Percentiles rank a stretch among this genome's conserved stretches.
These are phyloP conservation scores for Trichonephila inaurata DNA, from an alignment of 1,140 invertebrate species.

Conservation along the genomic window DNA sequence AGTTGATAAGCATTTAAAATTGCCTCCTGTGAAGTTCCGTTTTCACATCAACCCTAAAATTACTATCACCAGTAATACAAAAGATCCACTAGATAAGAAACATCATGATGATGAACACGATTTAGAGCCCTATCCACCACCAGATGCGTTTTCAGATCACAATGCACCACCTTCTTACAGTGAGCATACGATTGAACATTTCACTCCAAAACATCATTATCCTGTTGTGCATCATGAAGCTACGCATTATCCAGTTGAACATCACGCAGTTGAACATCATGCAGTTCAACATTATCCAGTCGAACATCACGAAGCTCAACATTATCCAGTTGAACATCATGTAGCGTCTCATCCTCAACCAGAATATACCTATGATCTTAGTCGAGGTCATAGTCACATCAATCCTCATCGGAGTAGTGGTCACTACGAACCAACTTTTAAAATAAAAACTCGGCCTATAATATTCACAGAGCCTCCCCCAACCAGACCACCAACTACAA, in stretches of 20 bases:
- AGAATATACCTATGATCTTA: conserved; percentile 46
- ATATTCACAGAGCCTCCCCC: conserved; percentile 71
- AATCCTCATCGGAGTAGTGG: conserved; percentile 69
- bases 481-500: conserved; percentile 25
- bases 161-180: conserved; percentile 61
- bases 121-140: conserved; percentile 74
- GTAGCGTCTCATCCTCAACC: not conserved
- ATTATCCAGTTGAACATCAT: not conserved
- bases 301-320: too few relatives aligned
- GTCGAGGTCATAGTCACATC: conserved; percentile 50
- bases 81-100: conserved; percentile 74
- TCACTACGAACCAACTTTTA: conserved; percentile 72
- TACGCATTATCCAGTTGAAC: conserved; percentile 34
- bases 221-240: not conserved
- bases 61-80: conserved; percentile 71
- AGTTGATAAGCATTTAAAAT: conserved; percentile 62
- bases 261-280: conserved; percentile 26
- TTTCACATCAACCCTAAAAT: conserved; percentile 76
- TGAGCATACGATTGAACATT: conserved; percentile 51
- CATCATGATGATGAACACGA: conserved; percentile 72
- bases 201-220: conserved; percentile 53
- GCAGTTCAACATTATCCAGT: conserved; percentile 30
- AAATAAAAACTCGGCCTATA: conserved; percentile 67
- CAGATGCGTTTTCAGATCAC: conserved; percentile 73
- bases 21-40: conserved; percentile 71